Percentiles rank a stretch among this genome's conserved stretches.
Evolutionary conservation across 2,888 invertebrate species (phyloP).

Genomic region (Uropetala carovei): DNA sequence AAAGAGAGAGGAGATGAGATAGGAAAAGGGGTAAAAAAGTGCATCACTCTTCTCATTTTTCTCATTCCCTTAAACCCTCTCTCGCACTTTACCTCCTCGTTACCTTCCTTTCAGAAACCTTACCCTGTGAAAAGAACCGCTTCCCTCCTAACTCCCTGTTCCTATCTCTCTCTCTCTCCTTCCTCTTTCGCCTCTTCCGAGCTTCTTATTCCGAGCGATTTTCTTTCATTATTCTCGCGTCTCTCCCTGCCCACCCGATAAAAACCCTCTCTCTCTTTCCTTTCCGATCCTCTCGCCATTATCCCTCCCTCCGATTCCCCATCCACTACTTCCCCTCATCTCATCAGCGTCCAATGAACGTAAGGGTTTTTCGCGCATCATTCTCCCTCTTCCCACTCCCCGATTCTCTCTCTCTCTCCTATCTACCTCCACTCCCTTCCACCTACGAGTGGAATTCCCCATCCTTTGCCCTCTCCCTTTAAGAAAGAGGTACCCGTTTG

Average conservation of each 20-base stretch:
- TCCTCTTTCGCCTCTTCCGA: neutral
- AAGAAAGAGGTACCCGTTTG: neutral
- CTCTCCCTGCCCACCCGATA: neutral
- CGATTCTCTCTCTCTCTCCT: neutral
- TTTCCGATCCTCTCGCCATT: neutral
- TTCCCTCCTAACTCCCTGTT: neutral
- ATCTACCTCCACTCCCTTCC: neutral
- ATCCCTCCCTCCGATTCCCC: neutral
- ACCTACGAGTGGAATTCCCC: neutral
- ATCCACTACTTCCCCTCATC: constrained; percentile 19
- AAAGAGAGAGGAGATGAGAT: too few species aligned
- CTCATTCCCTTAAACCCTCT: neutral
- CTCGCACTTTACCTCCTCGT: neutral
- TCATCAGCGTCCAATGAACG: constrained; percentile 57
- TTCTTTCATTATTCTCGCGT: constrained; percentile 38
- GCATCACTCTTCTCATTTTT: neutral
- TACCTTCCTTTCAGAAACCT: neutral
- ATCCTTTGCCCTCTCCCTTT: neutral
- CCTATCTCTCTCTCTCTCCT: neutral
- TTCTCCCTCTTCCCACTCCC: neutral
- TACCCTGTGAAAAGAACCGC: neutral
- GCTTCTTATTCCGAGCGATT: constrained; percentile 31
- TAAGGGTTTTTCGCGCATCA: constrained; percentile 30
- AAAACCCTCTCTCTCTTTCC: neutral
- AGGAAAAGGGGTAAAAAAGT: neutral